Evolutionary conservation across 1,140 invertebrate genomes (phyloP).

Genomic region (Ceratosolen fusciceps): DNA sequence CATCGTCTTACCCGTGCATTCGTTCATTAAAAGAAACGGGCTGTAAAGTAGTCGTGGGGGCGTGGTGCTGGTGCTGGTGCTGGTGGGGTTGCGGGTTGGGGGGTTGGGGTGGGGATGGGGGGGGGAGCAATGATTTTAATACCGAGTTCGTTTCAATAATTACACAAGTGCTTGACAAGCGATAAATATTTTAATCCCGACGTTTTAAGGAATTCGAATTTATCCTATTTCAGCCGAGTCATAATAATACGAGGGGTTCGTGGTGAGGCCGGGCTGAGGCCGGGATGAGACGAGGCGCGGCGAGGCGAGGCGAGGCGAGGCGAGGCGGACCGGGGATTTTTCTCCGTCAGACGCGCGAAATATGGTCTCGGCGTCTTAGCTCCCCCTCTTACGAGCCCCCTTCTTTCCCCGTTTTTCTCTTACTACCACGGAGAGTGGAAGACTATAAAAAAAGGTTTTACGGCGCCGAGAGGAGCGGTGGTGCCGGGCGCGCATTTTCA

Average conservation of each 20-base stretch:
- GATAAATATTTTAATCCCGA: background rate
- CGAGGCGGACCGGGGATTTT: constrained; percentile 25
- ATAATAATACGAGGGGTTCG: too few relatives aligned
- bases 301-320: too few relatives aligned
- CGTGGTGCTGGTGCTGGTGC: too few relatives aligned
- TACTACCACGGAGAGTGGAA: background rate
- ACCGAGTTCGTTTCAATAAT: background rate
- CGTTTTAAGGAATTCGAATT: constrained; percentile 13
- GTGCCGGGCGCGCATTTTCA: constrained; percentile 31
- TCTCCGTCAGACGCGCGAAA: constrained; percentile 15
- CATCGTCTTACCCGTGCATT: background rate
- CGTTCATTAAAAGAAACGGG: too few relatives aligned
- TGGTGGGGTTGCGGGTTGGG: too few relatives aligned
- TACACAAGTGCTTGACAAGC: background rate
- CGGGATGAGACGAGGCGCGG: too few relatives aligned
- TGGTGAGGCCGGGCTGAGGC: too few relatives aligned
- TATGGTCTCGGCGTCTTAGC: background rate
- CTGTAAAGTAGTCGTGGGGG: background rate
- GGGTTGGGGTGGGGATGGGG: too few relatives aligned
- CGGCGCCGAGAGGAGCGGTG: constrained; percentile 14
- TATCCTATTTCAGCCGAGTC: background rate
- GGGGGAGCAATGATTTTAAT: background rate
- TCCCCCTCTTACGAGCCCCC: background rate
- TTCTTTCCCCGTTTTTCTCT: constrained; percentile 10
- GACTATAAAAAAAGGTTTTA: constrained; percentile 45